A percentile compares a stretch with the other conserved stretches of the same genome.
Conservation (phyloP, 92 coral and sea anemone genomes). For the Anthopleura xanthogrammica region DNA sequence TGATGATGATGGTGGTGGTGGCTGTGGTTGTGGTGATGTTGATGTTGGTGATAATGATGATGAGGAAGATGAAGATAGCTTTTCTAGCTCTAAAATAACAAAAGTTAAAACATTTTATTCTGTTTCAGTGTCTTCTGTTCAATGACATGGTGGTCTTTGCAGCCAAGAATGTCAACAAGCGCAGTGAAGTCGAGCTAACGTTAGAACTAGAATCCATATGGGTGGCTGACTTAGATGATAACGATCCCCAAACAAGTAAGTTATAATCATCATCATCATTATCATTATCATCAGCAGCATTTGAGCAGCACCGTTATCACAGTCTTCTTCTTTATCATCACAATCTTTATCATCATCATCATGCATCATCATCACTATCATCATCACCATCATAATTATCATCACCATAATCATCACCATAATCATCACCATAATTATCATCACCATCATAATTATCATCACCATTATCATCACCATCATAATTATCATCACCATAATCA, state of each 20-base stretch:
- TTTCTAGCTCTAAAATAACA: no score
- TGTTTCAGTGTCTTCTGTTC: slow-evolving; percentile 74
- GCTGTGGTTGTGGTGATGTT: no score
- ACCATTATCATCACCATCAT: not conserved
- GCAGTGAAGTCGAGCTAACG: slow-evolving; percentile 84
- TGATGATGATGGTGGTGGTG: no score
- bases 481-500: not conserved
- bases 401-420: not conserved
- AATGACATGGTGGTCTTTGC: slow-evolving; percentile 94
- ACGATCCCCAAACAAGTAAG: slow-evolving; percentile 94
- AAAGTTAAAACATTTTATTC: not conserved
- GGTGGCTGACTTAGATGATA: slow-evolving; percentile 84
- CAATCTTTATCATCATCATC: not conserved
- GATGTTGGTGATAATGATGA: no score
- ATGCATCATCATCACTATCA: not conserved
- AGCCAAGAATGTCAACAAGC: slow-evolving; percentile 71
- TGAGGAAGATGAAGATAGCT: no score
- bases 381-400: not conserved
- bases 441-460: not conserved
- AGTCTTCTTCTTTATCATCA: no score
- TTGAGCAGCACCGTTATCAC: not conserved
- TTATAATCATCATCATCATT: not conserved
- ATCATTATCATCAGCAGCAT: not conserved
- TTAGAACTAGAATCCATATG: slow-evolving; percentile 83
- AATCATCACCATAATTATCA: not conserved